Evolutionary conservation across 2,113 vertebrate species (phyloP).

Genomic region (Ochotona curzoniae): DNA sequence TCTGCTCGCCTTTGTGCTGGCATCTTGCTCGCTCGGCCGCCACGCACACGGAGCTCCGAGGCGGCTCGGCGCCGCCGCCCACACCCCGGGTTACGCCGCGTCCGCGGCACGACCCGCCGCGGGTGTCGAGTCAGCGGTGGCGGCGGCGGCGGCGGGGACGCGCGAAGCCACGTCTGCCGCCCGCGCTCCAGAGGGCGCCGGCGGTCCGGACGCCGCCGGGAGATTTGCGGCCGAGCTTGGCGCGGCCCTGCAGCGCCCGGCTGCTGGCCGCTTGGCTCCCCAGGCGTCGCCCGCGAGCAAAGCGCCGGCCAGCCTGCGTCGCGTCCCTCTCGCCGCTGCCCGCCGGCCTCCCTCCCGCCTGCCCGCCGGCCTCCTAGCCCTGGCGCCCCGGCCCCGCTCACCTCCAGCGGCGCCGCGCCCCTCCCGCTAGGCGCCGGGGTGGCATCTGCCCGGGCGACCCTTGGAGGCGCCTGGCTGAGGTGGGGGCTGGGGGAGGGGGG

Average conservation of each 20-base stretch:
- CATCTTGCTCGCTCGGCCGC: conserved; percentile 26
- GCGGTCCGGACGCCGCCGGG: background rate
- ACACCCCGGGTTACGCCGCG: conserved; percentile 62
- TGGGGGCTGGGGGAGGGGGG: too few relatives aligned
- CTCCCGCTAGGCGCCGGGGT: background rate
- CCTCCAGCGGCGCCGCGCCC: conserved; percentile 49
- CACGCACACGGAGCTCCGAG: background rate
- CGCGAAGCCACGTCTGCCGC: conserved; percentile 63
- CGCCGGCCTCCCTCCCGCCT: background rate
- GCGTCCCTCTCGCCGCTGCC: background rate
- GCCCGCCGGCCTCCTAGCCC: background rate
- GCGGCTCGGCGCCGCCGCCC: conserved; percentile 53
- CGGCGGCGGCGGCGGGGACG: conserved; percentile 33
- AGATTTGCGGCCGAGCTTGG: background rate
- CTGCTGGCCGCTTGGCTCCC: background rate
- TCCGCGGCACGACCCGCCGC: conserved; percentile 57
- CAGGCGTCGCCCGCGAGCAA: conserved; percentile 50
- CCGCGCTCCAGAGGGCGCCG: conserved; percentile 5
- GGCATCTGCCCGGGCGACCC: conserved; percentile 50
- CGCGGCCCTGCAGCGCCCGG: background rate
- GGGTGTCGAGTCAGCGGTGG: conserved; percentile 70
- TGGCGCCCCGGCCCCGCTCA: conserved; percentile 36
- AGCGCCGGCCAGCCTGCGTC: background rate
- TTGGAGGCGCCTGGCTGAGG: background rate
- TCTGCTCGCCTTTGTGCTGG: conserved; percentile 48